phyloP scores from a whole-genome alignment of 2,888 invertebrate genomes.

The Drepanosiphum platanoidis region DNA sequence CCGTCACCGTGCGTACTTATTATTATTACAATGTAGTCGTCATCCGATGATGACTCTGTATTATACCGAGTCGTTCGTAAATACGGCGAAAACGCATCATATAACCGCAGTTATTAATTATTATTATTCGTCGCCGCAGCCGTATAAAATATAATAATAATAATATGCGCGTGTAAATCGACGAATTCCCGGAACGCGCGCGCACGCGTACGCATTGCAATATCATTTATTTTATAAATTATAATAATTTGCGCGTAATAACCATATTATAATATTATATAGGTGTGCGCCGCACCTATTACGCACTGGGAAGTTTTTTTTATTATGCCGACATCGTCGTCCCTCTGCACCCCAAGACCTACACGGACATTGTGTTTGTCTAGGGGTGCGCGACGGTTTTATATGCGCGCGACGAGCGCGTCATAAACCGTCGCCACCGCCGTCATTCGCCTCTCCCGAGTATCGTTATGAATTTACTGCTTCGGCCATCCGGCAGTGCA shows the following conservation, averaged over 20 bases:
- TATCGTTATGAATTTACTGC: constrained; percentile 37
- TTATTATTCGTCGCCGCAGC: too few relatives aligned
- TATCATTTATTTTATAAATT: not conserved
- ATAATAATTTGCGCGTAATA: too few relatives aligned
- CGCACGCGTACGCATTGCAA: not conserved
- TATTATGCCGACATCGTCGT: not conserved
- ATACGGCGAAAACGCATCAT: too few relatives aligned
- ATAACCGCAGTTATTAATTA: too few relatives aligned
- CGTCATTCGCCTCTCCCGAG: not conserved
- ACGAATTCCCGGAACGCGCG: not conserved
- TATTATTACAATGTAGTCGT: too few relatives aligned
- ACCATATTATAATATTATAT: not conserved
- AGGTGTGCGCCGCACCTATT: not conserved
- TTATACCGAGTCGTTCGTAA: too few relatives aligned
- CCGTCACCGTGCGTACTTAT: too few relatives aligned
- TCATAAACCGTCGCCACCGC: not conserved
- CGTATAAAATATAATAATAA: too few relatives aligned
- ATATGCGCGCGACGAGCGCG: not conserved
- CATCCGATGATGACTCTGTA: too few relatives aligned
- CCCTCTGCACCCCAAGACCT: not conserved
- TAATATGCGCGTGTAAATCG: not conserved
- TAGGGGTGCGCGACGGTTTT: constrained; percentile 29
- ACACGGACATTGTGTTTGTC: constrained; percentile 19
- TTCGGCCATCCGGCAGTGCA: constrained; percentile 25
- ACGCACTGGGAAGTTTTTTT: not conserved